A percentile compares a stretch with the other conserved stretches of the same genome.
These are phyloP conservation scores for Anhinga rufa DNA, from an alignment of 2,113 vertebrate species.

Conservation along the genomic window DNA sequence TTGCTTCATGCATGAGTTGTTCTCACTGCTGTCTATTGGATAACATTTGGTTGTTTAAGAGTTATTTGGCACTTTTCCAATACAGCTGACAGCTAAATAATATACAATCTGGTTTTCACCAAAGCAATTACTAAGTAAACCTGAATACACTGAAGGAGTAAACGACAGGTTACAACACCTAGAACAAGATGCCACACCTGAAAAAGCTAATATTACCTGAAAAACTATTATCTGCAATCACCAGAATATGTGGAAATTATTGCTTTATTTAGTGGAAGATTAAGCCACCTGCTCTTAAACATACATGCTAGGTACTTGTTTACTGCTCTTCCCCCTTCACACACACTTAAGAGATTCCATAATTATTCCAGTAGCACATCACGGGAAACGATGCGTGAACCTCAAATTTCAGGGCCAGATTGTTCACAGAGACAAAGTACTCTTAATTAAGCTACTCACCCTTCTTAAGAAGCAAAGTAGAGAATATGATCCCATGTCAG, in stretches of 20 bases:
- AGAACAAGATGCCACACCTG: conserved; percentile 69
- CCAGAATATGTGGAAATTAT: conserved; percentile 60
- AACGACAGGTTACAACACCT: conserved; percentile 58
- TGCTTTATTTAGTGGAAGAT: conserved; percentile 62
- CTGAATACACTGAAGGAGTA: conserved; percentile 28
- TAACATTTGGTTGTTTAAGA: conserved; percentile 38
- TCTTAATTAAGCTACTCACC: not conserved
- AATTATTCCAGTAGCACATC: conserved; percentile 11
- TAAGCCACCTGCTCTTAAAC: conserved; percentile 63
- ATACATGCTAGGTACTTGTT: conserved; percentile 6
- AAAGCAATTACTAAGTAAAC: conserved; percentile 65
- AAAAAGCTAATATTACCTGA: conserved; percentile 62
- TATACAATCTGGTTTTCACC: conserved; percentile 72
- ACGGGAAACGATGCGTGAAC: not conserved
- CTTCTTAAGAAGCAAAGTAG: not conserved
- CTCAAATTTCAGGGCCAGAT: not conserved
- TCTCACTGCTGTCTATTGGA: not conserved
- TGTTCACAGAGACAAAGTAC: not conserved
- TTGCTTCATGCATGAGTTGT: not conserved
- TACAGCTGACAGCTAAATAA: conserved; percentile 70
- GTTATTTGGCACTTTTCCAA: conserved; percentile 45
- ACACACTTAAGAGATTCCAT: not conserved
- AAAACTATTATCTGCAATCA: conserved; percentile 69
- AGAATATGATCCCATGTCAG: not conserved
- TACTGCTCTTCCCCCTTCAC: not conserved